Evolutionary conservation across 2,888 invertebrate genomes (phyloP).

Genomic region (Chaetogeoica ovagalla): DNA sequence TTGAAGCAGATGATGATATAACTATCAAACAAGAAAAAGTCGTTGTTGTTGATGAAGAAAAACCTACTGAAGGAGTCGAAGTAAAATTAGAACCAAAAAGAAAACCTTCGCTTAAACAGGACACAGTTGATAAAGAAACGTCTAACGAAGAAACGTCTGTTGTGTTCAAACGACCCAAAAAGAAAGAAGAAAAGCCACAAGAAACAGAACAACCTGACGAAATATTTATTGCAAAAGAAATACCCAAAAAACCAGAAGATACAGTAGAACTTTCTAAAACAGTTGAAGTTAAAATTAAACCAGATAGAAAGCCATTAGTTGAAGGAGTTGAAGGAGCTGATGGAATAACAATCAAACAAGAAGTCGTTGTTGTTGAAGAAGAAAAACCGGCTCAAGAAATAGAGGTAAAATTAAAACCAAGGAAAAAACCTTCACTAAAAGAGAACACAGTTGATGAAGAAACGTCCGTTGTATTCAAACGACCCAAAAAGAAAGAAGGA

Average conservation of each 20-base stretch:
- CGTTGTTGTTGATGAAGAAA: background rate
- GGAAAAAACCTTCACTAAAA: background rate
- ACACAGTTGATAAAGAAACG: background rate
- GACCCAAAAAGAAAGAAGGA: conserved; percentile 54
- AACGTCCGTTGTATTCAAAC: conserved; percentile 26
- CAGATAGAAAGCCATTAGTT: conserved; percentile 64
- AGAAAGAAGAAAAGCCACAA: conserved; percentile 56
- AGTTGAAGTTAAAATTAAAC: conserved; percentile 59
- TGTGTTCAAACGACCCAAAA: conserved; percentile 39
- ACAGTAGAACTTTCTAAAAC: conserved; percentile 57
- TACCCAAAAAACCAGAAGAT: conserved; percentile 57
- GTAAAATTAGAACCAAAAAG: conserved; percentile 24
- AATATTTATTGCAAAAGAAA: conserved; percentile 57
- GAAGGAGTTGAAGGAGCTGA: conserved; percentile 62
- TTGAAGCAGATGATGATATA: conserved; percentile 73
- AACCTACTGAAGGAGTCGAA: background rate
- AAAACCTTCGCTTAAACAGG: conserved; percentile 59
- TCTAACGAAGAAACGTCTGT: background rate
- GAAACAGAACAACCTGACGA: conserved; percentile 56
- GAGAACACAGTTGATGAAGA: background rate
- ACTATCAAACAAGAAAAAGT: conserved; percentile 67
- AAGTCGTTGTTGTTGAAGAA: conserved; percentile 59
- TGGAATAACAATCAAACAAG: conserved; percentile 67
- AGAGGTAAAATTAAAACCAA: background rate
- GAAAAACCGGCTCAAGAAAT: conserved; percentile 52